phyloP scores from a whole-genome alignment of 2,888 invertebrate genomes.

The Odontothrips loti region DNA sequence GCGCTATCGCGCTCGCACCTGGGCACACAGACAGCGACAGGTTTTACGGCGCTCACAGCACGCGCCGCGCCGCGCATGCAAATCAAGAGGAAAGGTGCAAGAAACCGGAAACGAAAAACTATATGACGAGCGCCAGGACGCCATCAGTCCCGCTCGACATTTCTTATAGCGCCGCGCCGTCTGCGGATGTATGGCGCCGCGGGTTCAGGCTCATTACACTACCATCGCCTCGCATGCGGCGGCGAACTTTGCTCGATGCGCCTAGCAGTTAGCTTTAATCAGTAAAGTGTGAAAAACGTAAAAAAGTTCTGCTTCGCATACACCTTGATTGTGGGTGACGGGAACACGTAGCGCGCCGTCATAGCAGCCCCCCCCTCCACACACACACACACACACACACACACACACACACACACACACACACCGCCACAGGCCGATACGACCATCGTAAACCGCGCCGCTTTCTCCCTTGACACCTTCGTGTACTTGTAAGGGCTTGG shows the following conservation, averaged over 20 bases:
- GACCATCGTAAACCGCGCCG: background rate
- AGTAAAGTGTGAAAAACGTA: no score
- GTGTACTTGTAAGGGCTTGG: constrained; percentile 20
- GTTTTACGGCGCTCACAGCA: no score
- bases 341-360: background rate
- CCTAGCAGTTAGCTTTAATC: no score
- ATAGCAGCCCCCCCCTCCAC: background rate
- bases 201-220: no score
- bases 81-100: background rate
- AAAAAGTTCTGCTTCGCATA: no score
- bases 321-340: no score
- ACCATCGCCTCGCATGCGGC: no score
- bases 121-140: background rate
- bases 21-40: no score
- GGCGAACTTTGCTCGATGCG: no score
- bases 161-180: no score
- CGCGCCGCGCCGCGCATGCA: background rate
- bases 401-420: background rate
- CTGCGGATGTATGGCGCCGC: no score
- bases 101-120: background rate
- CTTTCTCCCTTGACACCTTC: constrained; percentile 16
- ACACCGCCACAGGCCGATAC: background rate
- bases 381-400: background rate
- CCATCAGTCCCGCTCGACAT: background rate
- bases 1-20: no score